Conservation (phyloP, 2,888 invertebrate species). For the Carpatolechia fugitivella region DNA sequence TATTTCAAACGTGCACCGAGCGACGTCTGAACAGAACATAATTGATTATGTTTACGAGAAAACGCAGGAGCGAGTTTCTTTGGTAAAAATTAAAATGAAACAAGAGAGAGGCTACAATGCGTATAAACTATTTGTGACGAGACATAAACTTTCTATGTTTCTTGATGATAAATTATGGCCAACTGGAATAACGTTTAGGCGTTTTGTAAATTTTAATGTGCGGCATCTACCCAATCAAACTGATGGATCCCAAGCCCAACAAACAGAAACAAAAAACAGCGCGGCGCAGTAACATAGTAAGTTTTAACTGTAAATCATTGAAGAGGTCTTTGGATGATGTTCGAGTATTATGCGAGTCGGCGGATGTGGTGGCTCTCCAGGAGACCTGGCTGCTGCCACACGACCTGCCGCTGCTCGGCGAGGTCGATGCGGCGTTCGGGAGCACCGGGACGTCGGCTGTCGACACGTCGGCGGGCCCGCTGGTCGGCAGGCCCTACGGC, state of each 20-base stretch:
- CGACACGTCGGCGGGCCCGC: constrained; percentile 20
- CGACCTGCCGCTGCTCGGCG: constrained; percentile 13
- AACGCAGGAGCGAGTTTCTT: constrained; percentile 14
- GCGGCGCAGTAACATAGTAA: not conserved
- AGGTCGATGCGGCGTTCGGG: constrained; percentile 10
- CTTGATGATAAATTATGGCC: constrained; percentile 24
- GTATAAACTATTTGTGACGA: constrained; percentile 21
- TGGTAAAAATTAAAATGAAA: constrained; percentile 19
- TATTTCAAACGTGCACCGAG: constrained; percentile 22
- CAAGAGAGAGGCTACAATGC: constrained; percentile 18
- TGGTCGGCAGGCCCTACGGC: constrained; percentile 21
- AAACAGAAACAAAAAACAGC: not conserved
- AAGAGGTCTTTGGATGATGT: constrained; percentile 14
- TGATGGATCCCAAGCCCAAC: too few species aligned
- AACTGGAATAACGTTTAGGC: constrained; percentile 21
- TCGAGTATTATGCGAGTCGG: not conserved
- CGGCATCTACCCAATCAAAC: too few species aligned
- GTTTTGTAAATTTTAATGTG: constrained; percentile 22
- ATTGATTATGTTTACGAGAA: constrained; percentile 9
- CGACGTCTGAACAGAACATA: constrained; percentile 17
- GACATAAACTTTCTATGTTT: too few species aligned
- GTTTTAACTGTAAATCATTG: constrained; percentile 20
- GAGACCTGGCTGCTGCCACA: constrained; percentile 20
- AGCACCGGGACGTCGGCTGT: constrained; percentile 15
- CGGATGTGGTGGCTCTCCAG: constrained; percentile 18